Conservation (phyloP, 1,140 invertebrate species). For the Danaus plexippus region DNA sequence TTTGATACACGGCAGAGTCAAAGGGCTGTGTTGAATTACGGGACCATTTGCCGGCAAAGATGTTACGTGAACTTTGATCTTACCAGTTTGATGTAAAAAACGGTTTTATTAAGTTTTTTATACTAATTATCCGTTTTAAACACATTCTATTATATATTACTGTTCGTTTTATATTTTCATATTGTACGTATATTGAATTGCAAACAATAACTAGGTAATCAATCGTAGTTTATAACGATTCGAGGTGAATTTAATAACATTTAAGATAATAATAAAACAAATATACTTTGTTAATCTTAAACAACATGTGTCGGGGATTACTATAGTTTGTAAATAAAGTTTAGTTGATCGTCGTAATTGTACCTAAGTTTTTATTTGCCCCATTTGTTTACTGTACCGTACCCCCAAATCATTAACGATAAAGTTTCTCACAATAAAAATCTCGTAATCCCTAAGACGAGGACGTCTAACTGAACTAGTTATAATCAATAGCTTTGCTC, state of each 20-base stretch:
- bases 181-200: too few relatives aligned
- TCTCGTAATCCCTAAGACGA: conserved; percentile 38
- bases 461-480: conserved; percentile 16
- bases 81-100: conserved; percentile 9
- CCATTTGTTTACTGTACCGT: conserved; percentile 18
- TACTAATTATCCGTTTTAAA: conserved; percentile 22
- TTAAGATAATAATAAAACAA: too few relatives aligned
- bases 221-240: too few relatives aligned
- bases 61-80: conserved; percentile 22
- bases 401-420: conserved; percentile 22
- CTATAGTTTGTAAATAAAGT: too few relatives aligned
- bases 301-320: too few relatives aligned
- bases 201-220: too few relatives aligned
- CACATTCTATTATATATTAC: too few relatives aligned
- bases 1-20: conserved; percentile 55
- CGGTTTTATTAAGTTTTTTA: conserved; percentile 23
- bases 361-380: background rate
- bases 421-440: conserved; percentile 55
- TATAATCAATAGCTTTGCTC: too few relatives aligned
- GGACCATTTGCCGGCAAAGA: conserved; percentile 21
- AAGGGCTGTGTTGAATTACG: conserved; percentile 49
- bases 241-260: too few relatives aligned
- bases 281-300: too few relatives aligned
- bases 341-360: too few relatives aligned
- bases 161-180: too few relatives aligned